These are phyloP conservation scores for Calidris pygmaea DNA, from an alignment of 2,113 vertebrate genomes.

Conservation along the genomic window DNA sequence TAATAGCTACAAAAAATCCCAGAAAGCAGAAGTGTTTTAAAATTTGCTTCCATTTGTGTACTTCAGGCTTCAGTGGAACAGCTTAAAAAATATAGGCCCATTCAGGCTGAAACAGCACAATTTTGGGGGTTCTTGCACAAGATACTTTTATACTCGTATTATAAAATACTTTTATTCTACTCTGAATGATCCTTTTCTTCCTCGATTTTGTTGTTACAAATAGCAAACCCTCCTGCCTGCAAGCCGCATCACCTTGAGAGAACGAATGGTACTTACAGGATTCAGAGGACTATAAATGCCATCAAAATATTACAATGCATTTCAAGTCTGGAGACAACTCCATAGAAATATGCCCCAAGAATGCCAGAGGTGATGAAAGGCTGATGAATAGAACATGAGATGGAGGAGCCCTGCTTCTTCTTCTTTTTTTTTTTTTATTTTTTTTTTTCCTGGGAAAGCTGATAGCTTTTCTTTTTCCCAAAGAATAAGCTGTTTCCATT, in stretches of 20 bases:
- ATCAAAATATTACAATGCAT: conserved; percentile 47
- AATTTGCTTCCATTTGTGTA: conserved; percentile 51
- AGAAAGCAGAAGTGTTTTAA: conserved; percentile 26
- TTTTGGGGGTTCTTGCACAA: neutral
- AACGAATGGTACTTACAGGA: neutral
- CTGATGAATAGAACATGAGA: conserved; percentile 55
- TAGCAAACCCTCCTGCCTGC: neutral
- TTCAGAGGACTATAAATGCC: neutral
- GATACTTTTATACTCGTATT: neutral
- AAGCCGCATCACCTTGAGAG: neutral
- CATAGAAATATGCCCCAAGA: conserved; percentile 13
- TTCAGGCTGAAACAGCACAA: conserved; percentile 36
- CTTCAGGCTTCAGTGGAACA: conserved; percentile 35
- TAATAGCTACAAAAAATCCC: conserved; percentile 28
- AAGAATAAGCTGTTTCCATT: conserved; percentile 10
- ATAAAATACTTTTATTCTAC: neutral
- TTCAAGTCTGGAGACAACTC: conserved; percentile 17
- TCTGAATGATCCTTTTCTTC: neutral
- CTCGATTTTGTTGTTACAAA: conserved; percentile 4
- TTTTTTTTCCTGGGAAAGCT: neutral
- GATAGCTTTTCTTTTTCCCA: neutral
- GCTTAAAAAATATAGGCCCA: neutral
- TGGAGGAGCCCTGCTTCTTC: neutral
- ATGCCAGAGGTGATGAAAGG: conserved; percentile 39
- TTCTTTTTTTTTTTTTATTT: neutral